Base-by-base conservation (phyloP, 2,888 invertebrate species). In the Didymodactylos carnosus region DNA sequence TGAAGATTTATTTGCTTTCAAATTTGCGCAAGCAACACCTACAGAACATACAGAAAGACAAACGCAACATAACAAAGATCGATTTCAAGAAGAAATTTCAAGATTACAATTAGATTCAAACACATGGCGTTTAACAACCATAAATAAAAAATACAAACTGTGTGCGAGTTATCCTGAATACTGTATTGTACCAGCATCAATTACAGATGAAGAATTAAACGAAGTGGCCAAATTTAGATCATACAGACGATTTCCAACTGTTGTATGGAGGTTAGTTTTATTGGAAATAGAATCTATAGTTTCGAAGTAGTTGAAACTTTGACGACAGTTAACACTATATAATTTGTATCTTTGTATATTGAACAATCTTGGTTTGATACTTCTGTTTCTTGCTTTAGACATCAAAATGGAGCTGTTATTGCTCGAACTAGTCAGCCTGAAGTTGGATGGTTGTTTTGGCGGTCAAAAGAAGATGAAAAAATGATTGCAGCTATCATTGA, bases 351-450 rank as follows among this genome's bases (percentile, higher is more conserved):
- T 35, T 25, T 23, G 3, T 3, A 10, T 62, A 23, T 49, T 19
- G 7, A n/a, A 6, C 23, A 49, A 49, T 23, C n/a, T n/a, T n/a
- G n/a, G n/a, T 72, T 23, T 11, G n/a, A 35, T 19, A 10, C 14
- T 43, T 69, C 19, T 71, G 29, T 69, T 51, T 70, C n/a, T n/a
- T n/a, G n/a, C n/a, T n/a, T 73, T 80, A 25, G 77, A 89, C 90
- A 76, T 91, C 93, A 83, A 87, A 87, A 91, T 80, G 94, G 95
- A 53, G 92, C 93, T 0, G 92, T 95, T 49, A 89, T 97, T 79
- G 92, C 93, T 19, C 88, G 95, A 39, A 91, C 91, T 79, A 92
- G 92, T 80, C 95, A 97, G 83, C 95, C 95, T 0, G 92, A 92
- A 84, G 91, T 94, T 16, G 94, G 95, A 71, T 92, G 92, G 90